Conservation (phyloP, 1,140 invertebrate genomes). For the Anastatus disparis region DNA sequence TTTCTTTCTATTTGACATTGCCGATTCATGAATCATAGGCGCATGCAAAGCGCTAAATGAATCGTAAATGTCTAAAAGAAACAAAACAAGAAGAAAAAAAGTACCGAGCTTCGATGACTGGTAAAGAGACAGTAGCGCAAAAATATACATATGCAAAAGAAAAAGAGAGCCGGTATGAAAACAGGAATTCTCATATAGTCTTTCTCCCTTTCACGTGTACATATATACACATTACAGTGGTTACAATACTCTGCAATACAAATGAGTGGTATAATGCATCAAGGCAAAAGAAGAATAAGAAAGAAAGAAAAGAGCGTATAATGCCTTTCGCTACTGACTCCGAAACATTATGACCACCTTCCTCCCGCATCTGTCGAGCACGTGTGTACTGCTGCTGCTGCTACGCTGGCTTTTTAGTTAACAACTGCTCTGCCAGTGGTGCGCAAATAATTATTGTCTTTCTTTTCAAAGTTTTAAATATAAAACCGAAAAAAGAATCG, state of each 20-base stretch:
- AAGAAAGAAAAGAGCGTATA: neutral
- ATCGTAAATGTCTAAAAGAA: neutral
- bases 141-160: no score
- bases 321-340: neutral
- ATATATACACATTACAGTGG: no score
- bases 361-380: conserved; percentile 19
- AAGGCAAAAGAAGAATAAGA: neutral
- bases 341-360: neutral
- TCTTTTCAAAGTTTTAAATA: no score
- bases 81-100: neutral
- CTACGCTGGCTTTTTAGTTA: no score
- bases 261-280: neutral
- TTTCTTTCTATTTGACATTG: no score
- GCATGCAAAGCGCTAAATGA: conserved; percentile 10
- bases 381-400: neutral
- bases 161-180: neutral
- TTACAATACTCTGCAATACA: neutral
- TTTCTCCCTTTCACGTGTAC: no score
- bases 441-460: no score
- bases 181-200: neutral
- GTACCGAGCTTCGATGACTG: neutral
- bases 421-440: neutral
- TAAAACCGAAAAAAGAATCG: no score
- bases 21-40: no score
- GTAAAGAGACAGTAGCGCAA: no score